Conservation (phyloP, 2,888 invertebrate genomes). For the Dione juno region DNA sequence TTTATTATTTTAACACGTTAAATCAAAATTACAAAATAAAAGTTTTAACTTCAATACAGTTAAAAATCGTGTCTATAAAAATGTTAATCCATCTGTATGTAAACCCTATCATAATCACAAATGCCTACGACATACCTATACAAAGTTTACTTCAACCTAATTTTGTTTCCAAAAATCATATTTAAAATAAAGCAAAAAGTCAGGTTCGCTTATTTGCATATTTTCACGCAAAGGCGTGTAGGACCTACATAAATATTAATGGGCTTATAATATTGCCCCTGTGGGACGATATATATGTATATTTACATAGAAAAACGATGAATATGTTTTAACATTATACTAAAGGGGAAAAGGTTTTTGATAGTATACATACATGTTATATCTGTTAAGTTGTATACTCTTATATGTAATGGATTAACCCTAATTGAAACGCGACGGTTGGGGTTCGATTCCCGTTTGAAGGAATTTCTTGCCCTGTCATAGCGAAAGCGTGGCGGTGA, state of each 20-base stretch:
- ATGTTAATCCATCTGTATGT: constrained; percentile 70
- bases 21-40: no score
- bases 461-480: no score
- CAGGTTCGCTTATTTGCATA: constrained; percentile 65
- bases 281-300: constrained; percentile 44
- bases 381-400: background rate
- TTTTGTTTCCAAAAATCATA: constrained; percentile 77
- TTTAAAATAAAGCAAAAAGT: constrained; percentile 55
- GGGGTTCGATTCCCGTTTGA: no score
- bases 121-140: constrained; percentile 38
- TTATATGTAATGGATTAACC: background rate
- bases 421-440: no score
- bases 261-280: constrained; percentile 64
- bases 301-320: constrained; percentile 49
- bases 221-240: constrained; percentile 57
- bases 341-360: constrained; percentile 34
- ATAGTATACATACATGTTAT: background rate
- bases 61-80: constrained; percentile 61
- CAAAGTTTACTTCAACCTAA: constrained; percentile 51
- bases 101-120: constrained; percentile 60
- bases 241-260: constrained; percentile 69
- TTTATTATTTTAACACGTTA: no score
- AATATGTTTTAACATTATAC: constrained; percentile 46
- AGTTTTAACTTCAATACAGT: background rate
- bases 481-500: no score